phyloP scores from a whole-genome alignment of 2,113 vertebrate genomes.

The Varanus komodoensis region DNA sequence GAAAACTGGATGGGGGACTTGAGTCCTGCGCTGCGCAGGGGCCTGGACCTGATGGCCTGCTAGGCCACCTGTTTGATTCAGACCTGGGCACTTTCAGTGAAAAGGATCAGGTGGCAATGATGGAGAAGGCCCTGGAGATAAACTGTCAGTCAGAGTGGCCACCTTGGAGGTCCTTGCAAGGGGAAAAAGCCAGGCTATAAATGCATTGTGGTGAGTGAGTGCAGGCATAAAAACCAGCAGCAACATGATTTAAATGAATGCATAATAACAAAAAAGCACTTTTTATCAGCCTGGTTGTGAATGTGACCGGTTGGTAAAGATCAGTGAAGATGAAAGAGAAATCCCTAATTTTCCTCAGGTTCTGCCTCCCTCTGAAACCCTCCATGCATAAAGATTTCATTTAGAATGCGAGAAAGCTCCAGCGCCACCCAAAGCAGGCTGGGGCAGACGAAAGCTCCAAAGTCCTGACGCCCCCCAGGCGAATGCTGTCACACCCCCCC shows the following conservation, averaged over 20 bases:
- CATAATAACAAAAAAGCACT: too few species aligned
- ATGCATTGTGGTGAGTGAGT: too few species aligned
- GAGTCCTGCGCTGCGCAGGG: too few species aligned
- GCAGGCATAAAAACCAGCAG: too few species aligned
- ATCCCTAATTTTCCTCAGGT: not conserved
- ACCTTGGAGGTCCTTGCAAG: not conserved
- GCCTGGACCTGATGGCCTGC: too few species aligned
- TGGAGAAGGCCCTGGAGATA: not conserved
- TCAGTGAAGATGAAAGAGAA: not conserved
- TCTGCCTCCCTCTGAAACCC: too few species aligned
- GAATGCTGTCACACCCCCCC: not conserved
- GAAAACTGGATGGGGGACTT: too few species aligned
- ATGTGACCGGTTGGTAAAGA: too few species aligned
- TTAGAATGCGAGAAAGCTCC: not conserved
- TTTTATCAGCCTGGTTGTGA: too few species aligned
- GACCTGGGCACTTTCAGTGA: not conserved
- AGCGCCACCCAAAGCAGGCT: not conserved
- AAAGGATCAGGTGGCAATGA: not conserved
- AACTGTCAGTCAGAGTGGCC: not conserved
- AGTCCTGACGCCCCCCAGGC: too few species aligned
- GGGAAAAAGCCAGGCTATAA: too few species aligned
- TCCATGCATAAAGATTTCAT: not conserved
- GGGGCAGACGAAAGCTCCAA: not conserved
- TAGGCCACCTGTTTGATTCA: not conserved
- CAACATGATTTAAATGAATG: too few species aligned